These are phyloP conservation scores for Scartelaos histophorus DNA, from an alignment of 2,113 vertebrate species.

Conservation along the genomic window DNA sequence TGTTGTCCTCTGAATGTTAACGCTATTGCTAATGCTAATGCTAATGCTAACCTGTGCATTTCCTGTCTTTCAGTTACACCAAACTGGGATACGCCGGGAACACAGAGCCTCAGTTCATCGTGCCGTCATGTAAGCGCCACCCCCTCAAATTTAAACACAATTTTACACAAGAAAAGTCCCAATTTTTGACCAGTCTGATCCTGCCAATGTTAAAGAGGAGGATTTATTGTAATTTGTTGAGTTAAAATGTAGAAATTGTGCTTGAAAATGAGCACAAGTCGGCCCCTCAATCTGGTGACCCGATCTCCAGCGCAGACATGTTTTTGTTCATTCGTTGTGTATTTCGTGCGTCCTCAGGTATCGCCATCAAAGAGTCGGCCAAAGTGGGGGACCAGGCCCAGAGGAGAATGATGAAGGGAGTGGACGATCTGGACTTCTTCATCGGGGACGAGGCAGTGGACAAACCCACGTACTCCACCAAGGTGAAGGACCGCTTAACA, in stretches of 20 bases:
- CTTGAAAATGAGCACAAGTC: too few relatives aligned
- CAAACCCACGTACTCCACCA: conserved; percentile 95
- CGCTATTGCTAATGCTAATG: not conserved
- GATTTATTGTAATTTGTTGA: too few relatives aligned
- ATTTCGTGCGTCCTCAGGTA: conserved; percentile 77
- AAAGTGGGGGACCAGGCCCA: conserved; percentile 98
- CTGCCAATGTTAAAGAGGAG: too few relatives aligned
- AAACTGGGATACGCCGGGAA: conserved; percentile 98
- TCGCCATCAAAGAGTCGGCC: conserved; percentile 97
- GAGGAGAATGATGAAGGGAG: conserved; percentile 95
- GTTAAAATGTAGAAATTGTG: too few relatives aligned
- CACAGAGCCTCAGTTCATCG: conserved; percentile 98
- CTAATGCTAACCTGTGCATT: conserved; percentile 19
- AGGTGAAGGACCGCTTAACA: too few relatives aligned
- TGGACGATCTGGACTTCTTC: conserved; percentile 98
- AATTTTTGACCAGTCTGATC: too few relatives aligned
- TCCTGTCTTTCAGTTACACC: conserved; percentile 86
- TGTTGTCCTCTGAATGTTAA: conserved; percentile 44
- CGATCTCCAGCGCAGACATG: too few relatives aligned
- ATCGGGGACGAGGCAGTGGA: conserved; percentile 99
- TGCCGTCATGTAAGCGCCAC: conserved; percentile 93
- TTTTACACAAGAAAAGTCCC: too few relatives aligned
- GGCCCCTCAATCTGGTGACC: too few relatives aligned
- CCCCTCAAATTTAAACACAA: too few relatives aligned
- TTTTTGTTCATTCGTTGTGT: too few relatives aligned